A percentile compares a stretch with the other conserved stretches of the same genome.
Evolutionary conservation across 2,797 vertebrate species (phyloP).

Genomic region (Sebastes itinus): DNA sequence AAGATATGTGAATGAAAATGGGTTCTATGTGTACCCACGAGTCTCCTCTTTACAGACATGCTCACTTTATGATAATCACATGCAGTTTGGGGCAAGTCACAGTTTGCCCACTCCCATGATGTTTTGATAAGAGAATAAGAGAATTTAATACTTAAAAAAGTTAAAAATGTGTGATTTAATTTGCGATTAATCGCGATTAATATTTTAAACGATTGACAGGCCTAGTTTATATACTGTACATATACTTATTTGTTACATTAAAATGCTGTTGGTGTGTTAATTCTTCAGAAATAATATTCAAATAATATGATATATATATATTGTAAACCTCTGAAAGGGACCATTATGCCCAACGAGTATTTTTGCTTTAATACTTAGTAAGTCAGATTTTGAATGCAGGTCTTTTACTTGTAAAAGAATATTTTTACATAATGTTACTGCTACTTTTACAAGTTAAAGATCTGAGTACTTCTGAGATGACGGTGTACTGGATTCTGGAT

Average conservation of each 20-base stretch:
- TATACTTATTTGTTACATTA: background rate
- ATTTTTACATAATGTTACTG: background rate
- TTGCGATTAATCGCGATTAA: too few species aligned
- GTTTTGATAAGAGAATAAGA: too few species aligned
- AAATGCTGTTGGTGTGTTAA: background rate
- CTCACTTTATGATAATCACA: too few species aligned
- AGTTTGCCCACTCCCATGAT: too few species aligned
- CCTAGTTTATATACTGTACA: background rate
- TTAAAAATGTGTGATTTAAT: too few species aligned
- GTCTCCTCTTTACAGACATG: too few species aligned
- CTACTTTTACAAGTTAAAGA: too few species aligned
- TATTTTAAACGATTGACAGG: too few species aligned
- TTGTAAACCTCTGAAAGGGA: background rate
- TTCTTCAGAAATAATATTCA: background rate
- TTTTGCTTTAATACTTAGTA: background rate
- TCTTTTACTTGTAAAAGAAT: background rate
- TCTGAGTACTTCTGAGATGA: background rate
- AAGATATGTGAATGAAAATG: too few species aligned
- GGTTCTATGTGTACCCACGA: too few species aligned
- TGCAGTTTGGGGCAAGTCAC: too few species aligned
- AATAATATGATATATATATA: background rate
- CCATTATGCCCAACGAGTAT: background rate
- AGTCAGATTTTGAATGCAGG: background rate
- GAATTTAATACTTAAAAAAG: too few species aligned
- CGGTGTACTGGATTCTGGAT: background rate